phyloP scores from a whole-genome alignment of 2,113 vertebrate species.

The Tamias sibiricus region DNA sequence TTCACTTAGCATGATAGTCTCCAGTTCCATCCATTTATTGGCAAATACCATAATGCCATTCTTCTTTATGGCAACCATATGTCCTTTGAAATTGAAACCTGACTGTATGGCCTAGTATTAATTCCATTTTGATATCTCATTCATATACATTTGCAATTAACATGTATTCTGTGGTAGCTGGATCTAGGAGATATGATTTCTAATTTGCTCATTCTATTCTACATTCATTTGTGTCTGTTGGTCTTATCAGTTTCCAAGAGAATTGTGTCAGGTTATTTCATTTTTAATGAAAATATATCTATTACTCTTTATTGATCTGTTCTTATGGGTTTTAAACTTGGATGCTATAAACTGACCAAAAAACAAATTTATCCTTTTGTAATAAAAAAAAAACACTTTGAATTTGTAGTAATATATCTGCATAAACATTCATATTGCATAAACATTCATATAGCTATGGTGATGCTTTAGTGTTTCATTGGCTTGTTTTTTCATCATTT shows the following conservation, averaged over 20 bases:
- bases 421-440: too few relatives aligned
- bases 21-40: too few relatives aligned
- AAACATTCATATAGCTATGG: background rate
- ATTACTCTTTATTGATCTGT: background rate
- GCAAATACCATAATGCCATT: too few relatives aligned
- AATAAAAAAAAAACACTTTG: too few relatives aligned
- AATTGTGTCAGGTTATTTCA: background rate
- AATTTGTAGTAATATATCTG: background rate
- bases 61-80: too few relatives aligned
- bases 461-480: background rate
- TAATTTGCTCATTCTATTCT: background rate
- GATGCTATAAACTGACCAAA: background rate
- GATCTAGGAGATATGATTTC: background rate
- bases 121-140: background rate
- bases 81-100: background rate
- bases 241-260: background rate
- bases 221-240: background rate
- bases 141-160: background rate
- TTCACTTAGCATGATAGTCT: too few relatives aligned
- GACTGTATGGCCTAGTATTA: background rate
- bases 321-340: background rate
- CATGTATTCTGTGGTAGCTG: background rate
- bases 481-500: background rate
- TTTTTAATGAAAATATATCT: background rate
- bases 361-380: background rate